Percentiles rank a stretch among this genome's conserved stretches.
Conservation (phyloP, 2,888 invertebrate species). For the Pseudoips prasinana region DNA sequence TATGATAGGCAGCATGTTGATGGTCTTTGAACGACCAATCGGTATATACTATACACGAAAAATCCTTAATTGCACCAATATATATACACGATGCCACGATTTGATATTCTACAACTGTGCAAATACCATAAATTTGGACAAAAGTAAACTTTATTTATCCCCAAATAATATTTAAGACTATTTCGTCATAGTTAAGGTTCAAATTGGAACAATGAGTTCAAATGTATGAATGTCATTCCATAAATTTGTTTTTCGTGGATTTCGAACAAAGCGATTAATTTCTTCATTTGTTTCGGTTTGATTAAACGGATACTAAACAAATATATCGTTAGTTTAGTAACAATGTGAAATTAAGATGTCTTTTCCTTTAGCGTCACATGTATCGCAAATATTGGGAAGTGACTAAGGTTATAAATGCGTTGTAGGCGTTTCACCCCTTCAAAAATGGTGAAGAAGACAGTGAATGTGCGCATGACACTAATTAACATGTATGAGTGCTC, state of each 20-base stretch:
- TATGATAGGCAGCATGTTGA: constrained; percentile 64
- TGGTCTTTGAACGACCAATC: constrained; percentile 59
- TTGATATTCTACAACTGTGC: constrained; percentile 48
- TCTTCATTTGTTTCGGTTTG: constrained; percentile 47
- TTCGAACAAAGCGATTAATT: constrained; percentile 59
- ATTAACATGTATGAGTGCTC: too few relatives aligned
- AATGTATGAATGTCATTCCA: neutral
- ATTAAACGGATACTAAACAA: constrained; percentile 30
- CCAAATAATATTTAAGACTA: neutral
- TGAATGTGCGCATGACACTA: too few relatives aligned
- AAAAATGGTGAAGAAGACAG: too few relatives aligned
- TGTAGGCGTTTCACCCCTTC: too few relatives aligned
- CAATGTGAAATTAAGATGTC: constrained; percentile 58
- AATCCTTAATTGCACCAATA: constrained; percentile 34
- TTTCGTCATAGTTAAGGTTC: constrained; percentile 1
- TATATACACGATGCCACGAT: constrained; percentile 60
- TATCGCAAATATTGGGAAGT: constrained; percentile 35
- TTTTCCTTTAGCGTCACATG: constrained; percentile 44
- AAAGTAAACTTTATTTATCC: constrained; percentile 6
- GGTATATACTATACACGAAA: constrained; percentile 74
- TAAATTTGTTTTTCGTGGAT: constrained; percentile 24
- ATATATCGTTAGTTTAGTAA: constrained; percentile 43
- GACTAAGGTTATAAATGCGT: constrained; percentile 5
- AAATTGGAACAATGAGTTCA: constrained; percentile 11
- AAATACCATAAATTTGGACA: constrained; percentile 42